Evolutionary conservation across 2,888 invertebrate genomes (phyloP), one percentile per base, ranked within the genome.

Genomic region (Protonemura montana): DNA sequence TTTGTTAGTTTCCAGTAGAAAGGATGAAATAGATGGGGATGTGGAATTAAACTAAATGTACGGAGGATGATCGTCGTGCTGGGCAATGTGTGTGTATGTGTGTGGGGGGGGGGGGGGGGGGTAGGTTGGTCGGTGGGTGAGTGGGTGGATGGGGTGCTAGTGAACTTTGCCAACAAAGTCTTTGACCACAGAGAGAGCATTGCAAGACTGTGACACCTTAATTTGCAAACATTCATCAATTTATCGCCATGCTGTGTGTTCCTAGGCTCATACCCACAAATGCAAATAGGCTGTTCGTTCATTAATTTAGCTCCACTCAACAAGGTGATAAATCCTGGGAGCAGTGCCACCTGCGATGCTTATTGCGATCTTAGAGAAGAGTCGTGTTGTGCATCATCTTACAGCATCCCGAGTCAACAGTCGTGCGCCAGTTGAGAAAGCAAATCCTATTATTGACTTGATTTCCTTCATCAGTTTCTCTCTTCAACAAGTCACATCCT

Each of bases 211-310:
- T 27, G 42, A 84, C 84, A 76, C 76, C 84, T 84, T 84, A 87
- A 88, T 87, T 88, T 88, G 87, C 85, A 87, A 88, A 85, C 88
- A 88, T 88, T 88, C 88, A 87, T 88, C 88, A 88, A 86, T 87
- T 87, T 77, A 85, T 85, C 84, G 85, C 76, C 83, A 28, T 29
- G 86, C 81, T 28, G 78, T 78, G 84, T 84, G 10, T 28, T 27
- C 29, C 35, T 7, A 81, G 30, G 21, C 30, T 21, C 30, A 81
- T 30, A 30, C 78, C 86, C 86, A 26, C 84, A 84, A 86, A 87
- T 86, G 87, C 86, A 87, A 86, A 86, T 86, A 87, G 85, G 76
- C 82, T 83, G 76, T 85, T 87, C 85, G 76, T 85, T 87, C 87
- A 84, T 87, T 87, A 87, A 87, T 87, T 87, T 86, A 59, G 29